These are phyloP conservation scores for Orchesellides sinensis DNA, from an alignment of 2,888 invertebrate genomes.

Conservation along the genomic window DNA sequence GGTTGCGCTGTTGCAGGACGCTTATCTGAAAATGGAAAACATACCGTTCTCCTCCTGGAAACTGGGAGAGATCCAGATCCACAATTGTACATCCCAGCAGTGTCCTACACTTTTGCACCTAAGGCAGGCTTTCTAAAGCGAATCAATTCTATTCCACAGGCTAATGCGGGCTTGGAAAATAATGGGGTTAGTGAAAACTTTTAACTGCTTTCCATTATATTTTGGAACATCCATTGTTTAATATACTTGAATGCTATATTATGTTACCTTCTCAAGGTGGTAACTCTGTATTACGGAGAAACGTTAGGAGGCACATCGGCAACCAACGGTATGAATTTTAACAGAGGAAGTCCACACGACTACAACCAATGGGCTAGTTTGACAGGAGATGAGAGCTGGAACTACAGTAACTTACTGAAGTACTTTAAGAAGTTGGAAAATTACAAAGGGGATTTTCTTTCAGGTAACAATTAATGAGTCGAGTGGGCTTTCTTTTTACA, in stretches of 20 bases:
- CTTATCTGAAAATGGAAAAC: constrained; percentile 19
- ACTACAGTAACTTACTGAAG: constrained; percentile 44
- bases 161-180: not conserved
- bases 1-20: constrained; percentile 37
- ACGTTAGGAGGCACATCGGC: constrained; percentile 18
- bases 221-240: not conserved
- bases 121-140: not conserved
- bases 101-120: not conserved
- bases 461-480: too few species aligned
- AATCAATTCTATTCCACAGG: not conserved
- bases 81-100: not conserved
- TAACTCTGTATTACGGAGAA: not conserved
- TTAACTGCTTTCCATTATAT: not conserved
- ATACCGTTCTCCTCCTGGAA: constrained; percentile 22
- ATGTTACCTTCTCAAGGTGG: not conserved
- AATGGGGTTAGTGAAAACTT: not conserved
- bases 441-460: constrained; percentile 31
- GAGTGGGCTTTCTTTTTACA: not conserved
- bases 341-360: constrained; percentile 51
- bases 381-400: constrained; percentile 51
- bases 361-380: constrained; percentile 58
- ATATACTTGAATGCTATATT: not conserved
- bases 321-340: constrained; percentile 29
- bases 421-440: constrained; percentile 53
- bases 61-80: not conserved